Evolutionary conservation across 2,888 invertebrate species (phyloP).

Genomic region (Mesopsocus fuscifrons): DNA sequence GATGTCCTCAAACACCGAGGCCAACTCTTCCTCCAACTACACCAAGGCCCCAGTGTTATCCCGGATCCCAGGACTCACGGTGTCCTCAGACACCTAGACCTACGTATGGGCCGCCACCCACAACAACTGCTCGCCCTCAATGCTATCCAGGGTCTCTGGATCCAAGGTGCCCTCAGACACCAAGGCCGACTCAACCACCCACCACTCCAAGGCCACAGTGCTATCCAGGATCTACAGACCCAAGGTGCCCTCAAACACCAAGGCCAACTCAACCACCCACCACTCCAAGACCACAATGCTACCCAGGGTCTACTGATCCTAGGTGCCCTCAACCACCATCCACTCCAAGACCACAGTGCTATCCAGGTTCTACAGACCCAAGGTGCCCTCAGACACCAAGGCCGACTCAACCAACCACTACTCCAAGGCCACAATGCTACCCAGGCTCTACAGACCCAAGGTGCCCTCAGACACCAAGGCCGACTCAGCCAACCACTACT

Average conservation of each 20-base stretch:
- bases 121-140: conserved; percentile 13
- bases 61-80: conserved; percentile 22
- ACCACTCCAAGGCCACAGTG: conserved; percentile 20
- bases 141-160: conserved; percentile 17
- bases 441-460: too few species aligned
- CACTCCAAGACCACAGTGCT: conserved; percentile 16
- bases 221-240: conserved; percentile 29
- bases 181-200: conserved; percentile 17
- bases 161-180: conserved; percentile 18
- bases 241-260: conserved; percentile 22
- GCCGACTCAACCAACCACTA: background rate
- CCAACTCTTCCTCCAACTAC: conserved; percentile 18
- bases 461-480: too few species aligned
- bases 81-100: conserved; percentile 19
- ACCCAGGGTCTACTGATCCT: conserved; percentile 16
- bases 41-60: conserved; percentile 21
- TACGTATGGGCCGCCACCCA: too few species aligned
- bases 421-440: too few species aligned
- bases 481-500: too few species aligned
- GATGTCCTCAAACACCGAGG: conserved; percentile 21
- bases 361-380: conserved; percentile 20
- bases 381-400: conserved; percentile 19
- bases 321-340: conserved; percentile 10
- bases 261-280: conserved; percentile 13
- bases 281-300: conserved; percentile 21